Evolutionary conservation across 1,140 invertebrate genomes (phyloP), one percentile per base, ranked within the genome.

Genomic region (Thaumetopoea pityocampa): DNA sequence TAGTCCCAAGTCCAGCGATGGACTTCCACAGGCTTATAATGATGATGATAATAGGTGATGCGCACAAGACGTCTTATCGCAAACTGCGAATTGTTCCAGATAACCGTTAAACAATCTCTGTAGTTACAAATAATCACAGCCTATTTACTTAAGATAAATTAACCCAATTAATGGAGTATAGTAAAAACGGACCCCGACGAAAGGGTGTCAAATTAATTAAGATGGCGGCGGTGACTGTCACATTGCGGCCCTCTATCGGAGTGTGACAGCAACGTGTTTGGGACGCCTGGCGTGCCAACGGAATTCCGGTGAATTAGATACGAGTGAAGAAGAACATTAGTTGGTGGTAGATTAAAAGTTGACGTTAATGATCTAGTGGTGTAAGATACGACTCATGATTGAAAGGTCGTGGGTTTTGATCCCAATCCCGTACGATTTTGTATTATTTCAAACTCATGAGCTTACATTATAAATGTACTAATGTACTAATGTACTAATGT

Each of bases 131-230:
- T n/a, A n/a, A n/a, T n/a, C n/a, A n/a, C n/a, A n/a, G n/a, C 7
- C 14, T 32, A 32, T 32, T 32, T 32, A 32, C 29, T 18, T 18
- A 18, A 4, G n/a, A 16, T 9, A 43, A 28, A 36, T 41, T 20
- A 42, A 44, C 45, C 50, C 48, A 63, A 67, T 60, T 63, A 67
- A 46, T 10, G 1, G 17, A 5, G 7, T 29, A 14, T 15, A 15
- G 19, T 40, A 57, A 53, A 60, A 57, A 51, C 43, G 23, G 23
- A 16, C 29, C 15, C 19, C 24, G 46, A 20, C 45, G 52, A 30
- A 30, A 17, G 4, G 5, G 34, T 51, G 48, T 67, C 54, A 58
- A 61, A 67, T 67, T 63, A 47, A 67, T 67, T 61, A 62, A 40
- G 42, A 44, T 26, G 41, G 29, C 27, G 17, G 40, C 27, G 27